These are phyloP conservation scores for Aurelia coerulea DNA, from an alignment of 30 jellyfish, hydroid and myxozoan genomes.

Conservation along the genomic window DNA sequence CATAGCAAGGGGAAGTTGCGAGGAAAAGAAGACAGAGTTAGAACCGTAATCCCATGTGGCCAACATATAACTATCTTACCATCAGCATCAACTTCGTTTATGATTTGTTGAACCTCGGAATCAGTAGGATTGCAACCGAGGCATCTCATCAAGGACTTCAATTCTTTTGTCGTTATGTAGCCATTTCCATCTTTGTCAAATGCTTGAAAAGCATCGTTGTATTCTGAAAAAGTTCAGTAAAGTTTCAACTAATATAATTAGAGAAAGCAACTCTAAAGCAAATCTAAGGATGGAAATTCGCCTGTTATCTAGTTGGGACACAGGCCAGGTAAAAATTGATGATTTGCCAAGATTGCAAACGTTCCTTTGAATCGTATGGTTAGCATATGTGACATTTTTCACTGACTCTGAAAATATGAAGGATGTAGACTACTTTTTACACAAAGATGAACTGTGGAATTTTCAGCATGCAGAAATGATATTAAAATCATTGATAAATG, in stretches of 20 bases:
- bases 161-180: constrained; percentile 84
- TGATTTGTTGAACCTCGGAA: constrained; percentile 87
- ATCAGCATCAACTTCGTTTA: constrained; percentile 96
- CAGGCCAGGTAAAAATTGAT: too few relatives aligned
- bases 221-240: constrained; percentile 49
- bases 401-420: too few relatives aligned
- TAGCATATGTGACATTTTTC: too few relatives aligned
- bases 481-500: too few relatives aligned
- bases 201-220: constrained; percentile 94
- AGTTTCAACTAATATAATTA: too few relatives aligned
- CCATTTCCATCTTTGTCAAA: constrained; percentile 97
- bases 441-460: too few relatives aligned
- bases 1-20: too few relatives aligned
- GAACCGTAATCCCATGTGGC: neutral
- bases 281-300: neutral
- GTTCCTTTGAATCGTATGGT: too few relatives aligned
- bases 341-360: too few relatives aligned
- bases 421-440: too few relatives aligned
- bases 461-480: too few relatives aligned
- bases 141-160: constrained; percentile 90
- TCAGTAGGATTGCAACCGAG: constrained; percentile 96
- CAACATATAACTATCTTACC: constrained; percentile 33
- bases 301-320: neutral
- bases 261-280: neutral
- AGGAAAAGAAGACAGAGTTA: too few relatives aligned